phyloP scores from a whole-genome alignment of 2,113 vertebrate species.

The Machaerirhynchus nigripectus region DNA sequence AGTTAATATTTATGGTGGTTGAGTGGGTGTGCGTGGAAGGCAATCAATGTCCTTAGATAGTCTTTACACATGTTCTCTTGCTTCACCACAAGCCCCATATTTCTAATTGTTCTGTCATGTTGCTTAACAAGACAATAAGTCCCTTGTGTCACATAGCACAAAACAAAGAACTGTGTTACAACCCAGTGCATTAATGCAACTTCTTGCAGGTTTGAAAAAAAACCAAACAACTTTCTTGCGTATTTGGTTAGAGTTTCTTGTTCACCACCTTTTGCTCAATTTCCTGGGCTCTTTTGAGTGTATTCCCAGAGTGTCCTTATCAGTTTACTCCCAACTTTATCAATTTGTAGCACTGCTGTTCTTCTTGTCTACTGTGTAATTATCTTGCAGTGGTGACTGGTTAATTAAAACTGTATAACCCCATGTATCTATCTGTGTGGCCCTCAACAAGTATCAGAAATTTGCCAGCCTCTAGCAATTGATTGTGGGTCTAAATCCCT shows the following conservation, averaged over 20 bases:
- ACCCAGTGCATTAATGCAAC: not conserved
- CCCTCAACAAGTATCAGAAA: not conserved
- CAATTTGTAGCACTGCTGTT: not conserved
- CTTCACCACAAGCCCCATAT: constrained; percentile 21
- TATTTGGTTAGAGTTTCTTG: constrained; percentile 37
- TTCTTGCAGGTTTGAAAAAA: constrained; percentile 33
- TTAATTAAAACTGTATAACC: not conserved
- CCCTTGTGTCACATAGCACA: constrained; percentile 37
- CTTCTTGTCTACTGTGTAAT: not conserved
- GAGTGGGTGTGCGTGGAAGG: not conserved
- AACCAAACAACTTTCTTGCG: not conserved
- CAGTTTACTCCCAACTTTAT: not conserved
- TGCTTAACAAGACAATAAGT: constrained; percentile 52
- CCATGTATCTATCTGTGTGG: not conserved
- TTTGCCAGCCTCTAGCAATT: not conserved
- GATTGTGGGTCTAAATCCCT: not conserved
- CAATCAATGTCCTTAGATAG: not conserved
- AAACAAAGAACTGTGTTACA: constrained; percentile 40
- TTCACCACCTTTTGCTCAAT: not conserved
- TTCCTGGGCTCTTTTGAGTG: not conserved
- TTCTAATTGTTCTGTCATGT: constrained; percentile 36
- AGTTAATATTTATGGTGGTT: not conserved
- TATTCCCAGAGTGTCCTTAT: constrained; percentile 10
- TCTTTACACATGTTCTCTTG: not conserved
- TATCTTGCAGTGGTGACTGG: not conserved